Base-by-base conservation (phyloP, 2,888 invertebrate genomes). In the Diarsia brunnea region DNA sequence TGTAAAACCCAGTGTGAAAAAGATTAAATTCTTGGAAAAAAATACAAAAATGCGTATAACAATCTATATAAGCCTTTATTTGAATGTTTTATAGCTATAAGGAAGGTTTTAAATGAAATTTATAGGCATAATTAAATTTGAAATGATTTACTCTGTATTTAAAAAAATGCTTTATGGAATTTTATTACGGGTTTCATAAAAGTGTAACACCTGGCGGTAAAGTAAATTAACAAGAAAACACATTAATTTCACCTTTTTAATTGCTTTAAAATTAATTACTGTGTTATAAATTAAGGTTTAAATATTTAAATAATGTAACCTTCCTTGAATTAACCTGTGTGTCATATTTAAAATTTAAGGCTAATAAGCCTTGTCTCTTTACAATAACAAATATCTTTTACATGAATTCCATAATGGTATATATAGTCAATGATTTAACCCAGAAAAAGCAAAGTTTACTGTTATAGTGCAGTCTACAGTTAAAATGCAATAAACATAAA, bases 41-140 rank as follows among this genome's bases (percentile, higher is more conserved):
- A 72, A 64, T 61, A 1, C n/a, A 75, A 69, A 75, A 72, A 64
- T 61, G 1, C n/a, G 4, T 61, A 77, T 67, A 73, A 80, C 68
- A 80, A 68, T 78, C 47, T 69, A 12, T 78, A 66, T 51, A 70
- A 78, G 53, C 69, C 51, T 75, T 70, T 72, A 69, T 66, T 73
- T 51, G 31, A 63, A 75, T 81, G 76, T 82, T 88, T 82, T 81
- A 87, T 71, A 61, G 72, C 69, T 70, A 67, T 31, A 79, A 82
- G 69, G 79, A 86, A 86, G 68, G 75, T 71, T 53, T 79, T 69
- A 82, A 84, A 76, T 0, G 58, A 49, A 83, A 88, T 85, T 85
- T 87, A 87, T 78, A 43, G n/a, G 0, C 10, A 14, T 47, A 64
- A 76, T 87, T 76, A 79, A 79, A 75, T 64, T 27, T 75, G 27